These are phyloP conservation scores for Sphaerophoria rueppellii DNA, from an alignment of 2,888 invertebrate species.

Conservation along the genomic window DNA sequence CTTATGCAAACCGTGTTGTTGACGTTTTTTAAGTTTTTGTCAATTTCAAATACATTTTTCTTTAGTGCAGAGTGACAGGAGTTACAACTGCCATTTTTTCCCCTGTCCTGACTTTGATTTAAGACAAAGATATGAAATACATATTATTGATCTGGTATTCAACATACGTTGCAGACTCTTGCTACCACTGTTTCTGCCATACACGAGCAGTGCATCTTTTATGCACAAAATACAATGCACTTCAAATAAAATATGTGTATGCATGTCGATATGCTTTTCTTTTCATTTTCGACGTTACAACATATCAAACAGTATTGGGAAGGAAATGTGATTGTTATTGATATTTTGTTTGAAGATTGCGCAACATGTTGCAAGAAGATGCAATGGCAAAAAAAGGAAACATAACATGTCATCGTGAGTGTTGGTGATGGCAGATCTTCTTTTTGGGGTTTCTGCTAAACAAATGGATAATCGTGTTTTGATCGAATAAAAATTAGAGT, in stretches of 20 bases:
- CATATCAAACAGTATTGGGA: constrained; percentile 30
- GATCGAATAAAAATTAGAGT: constrained; percentile 29
- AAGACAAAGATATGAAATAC: constrained; percentile 38
- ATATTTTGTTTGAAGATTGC: constrained; percentile 33
- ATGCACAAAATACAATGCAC: constrained; percentile 7
- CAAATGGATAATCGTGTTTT: constrained; percentile 36
- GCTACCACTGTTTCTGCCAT: not conserved
- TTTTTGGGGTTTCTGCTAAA: not conserved
- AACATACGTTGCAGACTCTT: constrained; percentile 35
- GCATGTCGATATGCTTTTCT: constrained; percentile 36
- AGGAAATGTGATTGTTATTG: constrained; percentile 59
- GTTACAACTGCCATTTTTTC: not conserved
- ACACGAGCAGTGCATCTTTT: constrained; percentile 1
- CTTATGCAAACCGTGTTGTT: too few relatives aligned
- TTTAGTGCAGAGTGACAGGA: not conserved
- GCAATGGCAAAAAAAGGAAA: constrained; percentile 22
- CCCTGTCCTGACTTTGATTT: constrained; percentile 55
- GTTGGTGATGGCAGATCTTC: constrained; percentile 12
- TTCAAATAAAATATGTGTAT: not conserved
- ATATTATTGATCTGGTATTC: constrained; percentile 59
- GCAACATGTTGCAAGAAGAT: constrained; percentile 27
- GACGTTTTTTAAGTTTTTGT: too few relatives aligned
- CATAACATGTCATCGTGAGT: constrained; percentile 48
- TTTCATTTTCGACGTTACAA: constrained; percentile 40
- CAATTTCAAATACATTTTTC: too few relatives aligned